Evolutionary conservation across 1,140 invertebrate genomes (phyloP), one percentile per base, ranked within the genome.

Genomic region (Lucilia cuprina): DNA sequence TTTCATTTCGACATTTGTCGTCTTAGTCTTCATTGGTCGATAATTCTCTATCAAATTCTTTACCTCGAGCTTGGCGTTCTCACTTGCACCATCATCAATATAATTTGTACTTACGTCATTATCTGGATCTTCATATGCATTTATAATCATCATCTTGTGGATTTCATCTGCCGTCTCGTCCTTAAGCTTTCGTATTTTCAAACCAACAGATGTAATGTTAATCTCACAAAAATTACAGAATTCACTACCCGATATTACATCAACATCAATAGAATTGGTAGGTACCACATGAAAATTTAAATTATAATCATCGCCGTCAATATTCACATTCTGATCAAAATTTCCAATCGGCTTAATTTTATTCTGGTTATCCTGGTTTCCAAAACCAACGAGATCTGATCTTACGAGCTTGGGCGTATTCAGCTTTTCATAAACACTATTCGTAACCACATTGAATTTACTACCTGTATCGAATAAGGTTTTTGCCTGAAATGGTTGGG

Each of bases 1-100:
- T 77, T 85, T 85, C 49, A 87, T 35, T 74, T 87, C 77, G 13
- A 87, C 47, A 41, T 75, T 84, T 41, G 21, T 70, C 8, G 77
- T 34, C 35, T 82, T 74, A 34, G 10, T 14, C 17, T 74, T 74
- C 74, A n/a, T 8, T 10, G 55, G 25, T 41, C 80, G 9, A 12
- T 25, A 35, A 9, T 19, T 49, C 30, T n/a, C 82, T 13, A 85
- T 83, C 3, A 84, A 84, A 34, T 87, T 84, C 19, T 82, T 84
- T 2, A 49, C 25, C 83, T 87, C 65, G 19, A n/a, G 21, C n/a
- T 75, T 83, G 2, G 74, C 50, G 47, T 82, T 47, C 82, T 82
- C n/a, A 47, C 70, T 82, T 55, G n/a, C 80, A 5, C 14, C 25
- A 12, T 49, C 47, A 19, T 21, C 80, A 13, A 82, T 50, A 13